A percentile compares a stretch with the other conserved stretches of the same genome.
phyloP scores from a whole-genome alignment of 1,140 invertebrate species.

The Camponotus pennsylvanicus region DNA sequence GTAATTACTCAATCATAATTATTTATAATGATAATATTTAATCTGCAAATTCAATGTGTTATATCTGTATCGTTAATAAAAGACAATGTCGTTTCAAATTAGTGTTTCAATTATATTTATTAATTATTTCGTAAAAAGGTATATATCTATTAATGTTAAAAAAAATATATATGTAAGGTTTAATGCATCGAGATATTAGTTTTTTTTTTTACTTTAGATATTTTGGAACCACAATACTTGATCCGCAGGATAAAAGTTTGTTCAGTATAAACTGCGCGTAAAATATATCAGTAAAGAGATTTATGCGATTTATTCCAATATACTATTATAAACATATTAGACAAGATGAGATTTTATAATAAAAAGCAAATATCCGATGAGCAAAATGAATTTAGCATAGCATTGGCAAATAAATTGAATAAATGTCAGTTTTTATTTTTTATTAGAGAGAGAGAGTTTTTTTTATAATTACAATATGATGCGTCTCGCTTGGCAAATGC shows the following conservation, averaged over 20 bases:
- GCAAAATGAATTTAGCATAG: slow-evolving; percentile 38
- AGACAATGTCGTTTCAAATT: neutral
- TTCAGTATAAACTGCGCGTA: neutral
- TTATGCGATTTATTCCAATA: neutral
- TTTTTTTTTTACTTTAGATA: slow-evolving; percentile 22
- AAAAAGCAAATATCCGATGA: slow-evolving; percentile 59
- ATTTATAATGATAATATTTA: neutral
- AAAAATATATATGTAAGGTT: neutral
- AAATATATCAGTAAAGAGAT: slow-evolving; percentile 32
- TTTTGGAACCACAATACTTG: neutral
- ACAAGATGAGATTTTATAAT: slow-evolving; percentile 15
- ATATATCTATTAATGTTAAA: neutral
- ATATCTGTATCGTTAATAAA: neutral
- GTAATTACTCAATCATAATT: neutral
- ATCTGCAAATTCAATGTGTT: neutral
- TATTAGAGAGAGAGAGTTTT: neutral
- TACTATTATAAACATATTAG: slow-evolving; percentile 40
- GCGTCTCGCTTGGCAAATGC: neutral
- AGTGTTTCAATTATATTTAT: neutral
- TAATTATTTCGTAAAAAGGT: neutral
- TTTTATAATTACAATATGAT: slow-evolving; percentile 20
- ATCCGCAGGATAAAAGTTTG: neutral
- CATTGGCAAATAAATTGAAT: slow-evolving; percentile 26
- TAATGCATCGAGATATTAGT: neutral
- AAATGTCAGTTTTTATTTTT: slow-evolving; percentile 53